Base-by-base conservation (phyloP, 2,888 invertebrate genomes). In the Drosophila nigricruria region DNA sequence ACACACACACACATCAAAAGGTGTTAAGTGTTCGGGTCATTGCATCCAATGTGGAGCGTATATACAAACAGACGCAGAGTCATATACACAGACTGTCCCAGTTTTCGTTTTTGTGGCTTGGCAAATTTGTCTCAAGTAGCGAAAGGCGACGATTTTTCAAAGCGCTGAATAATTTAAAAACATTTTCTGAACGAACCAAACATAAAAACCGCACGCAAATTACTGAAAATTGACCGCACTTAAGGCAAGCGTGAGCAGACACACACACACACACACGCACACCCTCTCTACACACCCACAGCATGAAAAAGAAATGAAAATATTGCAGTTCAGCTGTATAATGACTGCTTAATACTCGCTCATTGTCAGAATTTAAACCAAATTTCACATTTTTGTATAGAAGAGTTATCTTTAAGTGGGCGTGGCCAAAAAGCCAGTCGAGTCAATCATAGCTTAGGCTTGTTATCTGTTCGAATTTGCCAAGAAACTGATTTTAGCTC, bases 171-270 rank as follows among this genome's bases (percentile, higher is more conserved):
- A 81, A 89, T 87, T 86, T 57, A 84, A 50, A 58, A 40, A 63
- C 59, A 78, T 70, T 81, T 73, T 60, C 57, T 54, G 77, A 70
- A 68, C 66, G 70, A 69, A 76, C 58, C 34, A 79, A 79, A 63
- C 72, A 86, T 77, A 75, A 82, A 74, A 82, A 67, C 77, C 71
- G 66, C 77, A 77, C 65, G 71, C 73, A 82, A 83, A 88, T 83
- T 82, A 85, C 83, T 75, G 53, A 66, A 84, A 86, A 88, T 82
- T 83, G 87, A 82, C 89, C 88, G 73, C 81, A 82, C 86, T 86
- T 77, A 72, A 82, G 71, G 66, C 79, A 40, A 47, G 8, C 49
- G 54, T 52, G 49, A 49, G 57, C 30, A 52, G 47, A 63, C 42
- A 62, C 34, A 36, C 18, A 40, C 27, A 57, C 43, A 54, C 50